Conservation (phyloP, 2,113 vertebrate species). For the Semnornis frantzii region DNA sequence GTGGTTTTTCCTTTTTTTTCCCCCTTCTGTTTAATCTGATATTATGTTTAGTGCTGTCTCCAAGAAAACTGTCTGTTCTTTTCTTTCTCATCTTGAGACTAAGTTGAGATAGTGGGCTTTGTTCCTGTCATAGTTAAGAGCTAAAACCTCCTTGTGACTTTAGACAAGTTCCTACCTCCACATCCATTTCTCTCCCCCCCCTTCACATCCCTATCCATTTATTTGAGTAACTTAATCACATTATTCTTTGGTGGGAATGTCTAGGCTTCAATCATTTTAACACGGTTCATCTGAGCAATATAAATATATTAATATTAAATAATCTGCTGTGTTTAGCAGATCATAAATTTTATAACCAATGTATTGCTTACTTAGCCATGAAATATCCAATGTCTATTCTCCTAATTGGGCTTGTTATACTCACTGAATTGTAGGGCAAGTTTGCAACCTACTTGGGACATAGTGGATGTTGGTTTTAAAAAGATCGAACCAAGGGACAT, state of each 20-base stretch:
- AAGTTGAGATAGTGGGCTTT: not conserved
- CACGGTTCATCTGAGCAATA: not conserved
- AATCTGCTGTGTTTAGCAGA: conserved; percentile 5
- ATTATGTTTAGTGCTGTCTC: not conserved
- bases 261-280: not conserved
- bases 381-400: not conserved
- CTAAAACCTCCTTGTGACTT: not conserved
- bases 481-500: not conserved
- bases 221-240: not conserved
- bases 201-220: not conserved
- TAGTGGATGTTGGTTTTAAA: accelerated
- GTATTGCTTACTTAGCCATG: not conserved
- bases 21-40: not conserved
- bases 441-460: not conserved
- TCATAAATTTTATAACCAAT: conserved; percentile 4
- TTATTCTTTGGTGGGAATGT: not conserved
- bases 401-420: not conserved
- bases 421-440: not conserved
- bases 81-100: not conserved
- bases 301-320: conserved; percentile 17
- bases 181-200: too few relatives aligned
- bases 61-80: not conserved
- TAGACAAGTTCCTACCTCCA: not conserved
- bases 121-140: not conserved
- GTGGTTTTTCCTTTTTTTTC: not conserved